phyloP scores from a whole-genome alignment of 2,888 invertebrate species.

The Ophraella communa region DNA sequence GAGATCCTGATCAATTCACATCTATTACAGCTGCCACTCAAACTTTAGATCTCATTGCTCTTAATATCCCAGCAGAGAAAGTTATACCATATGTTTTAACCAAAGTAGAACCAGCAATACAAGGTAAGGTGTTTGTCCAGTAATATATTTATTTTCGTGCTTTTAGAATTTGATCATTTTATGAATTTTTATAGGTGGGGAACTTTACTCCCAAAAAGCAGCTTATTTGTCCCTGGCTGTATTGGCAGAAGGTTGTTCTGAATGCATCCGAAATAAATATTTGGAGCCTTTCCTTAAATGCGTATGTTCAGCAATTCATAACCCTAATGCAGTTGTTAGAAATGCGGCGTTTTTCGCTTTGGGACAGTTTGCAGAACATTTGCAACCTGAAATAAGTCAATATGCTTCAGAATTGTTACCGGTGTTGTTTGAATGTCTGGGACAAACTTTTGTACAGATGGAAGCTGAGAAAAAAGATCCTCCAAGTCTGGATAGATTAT shows the following conservation, averaged over 20 bases:
- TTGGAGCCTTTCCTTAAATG: constrained; percentile 72
- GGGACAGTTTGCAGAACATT: constrained; percentile 80
- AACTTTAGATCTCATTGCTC: constrained; percentile 75
- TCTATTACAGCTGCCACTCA: constrained; percentile 75
- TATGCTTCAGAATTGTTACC: constrained; percentile 76
- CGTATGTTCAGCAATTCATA: constrained; percentile 73
- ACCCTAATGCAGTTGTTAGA: constrained; percentile 69
- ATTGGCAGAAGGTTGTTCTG: constrained; percentile 79
- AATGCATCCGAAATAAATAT: constrained; percentile 75
- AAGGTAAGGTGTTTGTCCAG: constrained; percentile 54
- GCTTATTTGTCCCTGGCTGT: constrained; percentile 77
- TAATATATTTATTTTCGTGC: background rate
- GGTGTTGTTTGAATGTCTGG: constrained; percentile 73
- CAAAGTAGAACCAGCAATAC: constrained; percentile 69
- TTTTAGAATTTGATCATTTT: no score
- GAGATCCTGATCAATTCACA: constrained; percentile 68
- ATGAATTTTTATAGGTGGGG: no score
- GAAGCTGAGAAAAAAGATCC: constrained; percentile 66
- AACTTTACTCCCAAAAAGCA: constrained; percentile 72
- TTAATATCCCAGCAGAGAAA: constrained; percentile 79
- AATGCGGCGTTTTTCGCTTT: constrained; percentile 80
- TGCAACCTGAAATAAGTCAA: constrained; percentile 75
- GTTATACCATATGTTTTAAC: constrained; percentile 73
- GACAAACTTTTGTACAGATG: constrained; percentile 66
- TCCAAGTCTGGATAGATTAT: constrained; percentile 73